Evolutionary conservation across 2,888 invertebrate species (phyloP).

Genomic region (Lochmaea capreae): DNA sequence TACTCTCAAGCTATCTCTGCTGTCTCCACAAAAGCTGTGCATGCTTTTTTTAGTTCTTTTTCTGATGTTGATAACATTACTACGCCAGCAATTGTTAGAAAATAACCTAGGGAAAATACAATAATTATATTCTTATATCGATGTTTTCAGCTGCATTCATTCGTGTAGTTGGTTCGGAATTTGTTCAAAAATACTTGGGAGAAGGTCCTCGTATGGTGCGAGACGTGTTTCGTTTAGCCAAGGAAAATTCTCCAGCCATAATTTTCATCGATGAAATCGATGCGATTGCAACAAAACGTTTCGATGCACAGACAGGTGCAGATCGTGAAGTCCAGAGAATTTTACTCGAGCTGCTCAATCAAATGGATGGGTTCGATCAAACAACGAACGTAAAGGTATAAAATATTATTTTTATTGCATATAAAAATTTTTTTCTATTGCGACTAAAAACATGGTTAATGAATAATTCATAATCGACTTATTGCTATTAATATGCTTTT

Average conservation of each 20-base stretch:
- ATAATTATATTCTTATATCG: neutral
- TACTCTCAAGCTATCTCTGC: no score
- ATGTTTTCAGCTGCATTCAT: conserved; percentile 89
- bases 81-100: no score
- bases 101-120: no score
- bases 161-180: conserved; percentile 98
- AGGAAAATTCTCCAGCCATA: conserved; percentile 99
- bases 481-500: neutral
- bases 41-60: no score
- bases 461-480: no score
- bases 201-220: conserved; percentile 99
- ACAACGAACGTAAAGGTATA: conserved; percentile 98
- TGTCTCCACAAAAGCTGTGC: no score
- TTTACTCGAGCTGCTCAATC: conserved; percentile 94
- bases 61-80: no score
- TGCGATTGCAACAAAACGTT: conserved; percentile 98
- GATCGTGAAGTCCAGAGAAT: conserved; percentile 99
- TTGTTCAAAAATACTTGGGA: conserved; percentile 99
- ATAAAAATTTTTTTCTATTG: conserved; percentile 1
- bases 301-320: conserved; percentile 98
- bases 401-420: conserved; percentile 21
- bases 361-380: conserved; percentile 99
- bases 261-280: conserved; percentile 99
- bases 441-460: neutral
- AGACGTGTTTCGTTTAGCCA: conserved; percentile 98